phyloP scores from a whole-genome alignment of 2,888 invertebrate genomes.

The Eupeodes luniger region DNA sequence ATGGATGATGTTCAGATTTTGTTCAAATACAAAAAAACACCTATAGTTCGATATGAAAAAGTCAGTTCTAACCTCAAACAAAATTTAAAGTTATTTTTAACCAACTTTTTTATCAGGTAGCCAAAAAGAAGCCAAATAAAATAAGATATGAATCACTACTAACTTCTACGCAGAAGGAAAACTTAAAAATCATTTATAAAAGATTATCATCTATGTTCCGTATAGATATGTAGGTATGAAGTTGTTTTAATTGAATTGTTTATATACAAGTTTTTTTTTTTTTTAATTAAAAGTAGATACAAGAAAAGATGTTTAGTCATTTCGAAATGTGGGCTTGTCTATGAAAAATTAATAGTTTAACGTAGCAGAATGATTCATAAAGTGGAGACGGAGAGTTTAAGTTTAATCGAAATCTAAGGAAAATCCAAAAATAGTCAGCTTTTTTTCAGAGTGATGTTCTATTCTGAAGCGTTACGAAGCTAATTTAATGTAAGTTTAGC shows the following conservation, averaged over 20 bases:
- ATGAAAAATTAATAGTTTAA: background rate
- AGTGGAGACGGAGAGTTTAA: no score
- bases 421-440: no score
- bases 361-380: background rate
- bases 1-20: no score
- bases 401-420: no score
- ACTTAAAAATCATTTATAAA: background rate
- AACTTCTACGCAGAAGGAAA: background rate
- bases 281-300: background rate
- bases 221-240: background rate
- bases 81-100: no score
- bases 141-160: background rate
- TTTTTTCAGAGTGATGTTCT: no score
- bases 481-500: no score
- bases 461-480: no score
- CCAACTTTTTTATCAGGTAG: no score
- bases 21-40: no score
- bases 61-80: no score
- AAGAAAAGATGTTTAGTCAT: conserved; percentile 15
- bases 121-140: background rate
- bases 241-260: background rate
- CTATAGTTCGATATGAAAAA: no score
- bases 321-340: conserved; percentile 6
- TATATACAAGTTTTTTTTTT: background rate
- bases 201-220: background rate